Percentiles rank a stretch among this genome's conserved stretches.
phyloP scores from a whole-genome alignment of 2,888 invertebrate species.

The Philhelius pedissequus region DNA sequence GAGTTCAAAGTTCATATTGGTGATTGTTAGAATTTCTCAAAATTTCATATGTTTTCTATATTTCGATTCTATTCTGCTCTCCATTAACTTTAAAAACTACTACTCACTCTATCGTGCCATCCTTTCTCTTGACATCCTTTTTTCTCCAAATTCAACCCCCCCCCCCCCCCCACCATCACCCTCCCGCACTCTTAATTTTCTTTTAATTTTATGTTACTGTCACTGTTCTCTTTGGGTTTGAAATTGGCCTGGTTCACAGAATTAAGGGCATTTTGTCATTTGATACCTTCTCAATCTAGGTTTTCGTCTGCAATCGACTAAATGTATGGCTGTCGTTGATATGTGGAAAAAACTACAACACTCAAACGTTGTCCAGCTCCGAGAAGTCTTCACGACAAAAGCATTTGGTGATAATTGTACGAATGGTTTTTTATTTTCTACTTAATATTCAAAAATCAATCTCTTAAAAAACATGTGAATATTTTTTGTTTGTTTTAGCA shows the following conservation, averaged over 20 bases:
- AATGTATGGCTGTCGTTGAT: constrained; percentile 91
- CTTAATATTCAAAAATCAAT: neutral
- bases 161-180: too few relatives aligned
- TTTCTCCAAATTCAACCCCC: too few relatives aligned
- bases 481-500: constrained; percentile 80
- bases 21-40: constrained; percentile 13
- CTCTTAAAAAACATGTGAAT: neutral
- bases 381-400: constrained; percentile 96
- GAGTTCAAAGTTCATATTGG: constrained; percentile 71
- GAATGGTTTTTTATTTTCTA: neutral
- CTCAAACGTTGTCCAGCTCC: constrained; percentile 94
- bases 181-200: constrained; percentile 31
- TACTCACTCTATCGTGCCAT: constrained; percentile 11
- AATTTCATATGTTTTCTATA: constrained; percentile 45
- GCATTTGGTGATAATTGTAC: constrained; percentile 97
- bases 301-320: constrained; percentile 89
- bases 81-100: constrained; percentile 11
- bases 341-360: constrained; percentile 97
- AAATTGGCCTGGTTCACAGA: constrained; percentile 59
- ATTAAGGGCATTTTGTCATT: constrained; percentile 63
- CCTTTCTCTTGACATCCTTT: constrained; percentile 22
- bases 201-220: constrained; percentile 28
- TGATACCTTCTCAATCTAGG: constrained; percentile 80
- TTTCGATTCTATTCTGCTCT: constrained; percentile 51
- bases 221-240: constrained; percentile 59